Percentiles rank a stretch among this genome's conserved stretches.
Conservation (phyloP, 2,888 invertebrate genomes). For the Trichacis sp. region DNA sequence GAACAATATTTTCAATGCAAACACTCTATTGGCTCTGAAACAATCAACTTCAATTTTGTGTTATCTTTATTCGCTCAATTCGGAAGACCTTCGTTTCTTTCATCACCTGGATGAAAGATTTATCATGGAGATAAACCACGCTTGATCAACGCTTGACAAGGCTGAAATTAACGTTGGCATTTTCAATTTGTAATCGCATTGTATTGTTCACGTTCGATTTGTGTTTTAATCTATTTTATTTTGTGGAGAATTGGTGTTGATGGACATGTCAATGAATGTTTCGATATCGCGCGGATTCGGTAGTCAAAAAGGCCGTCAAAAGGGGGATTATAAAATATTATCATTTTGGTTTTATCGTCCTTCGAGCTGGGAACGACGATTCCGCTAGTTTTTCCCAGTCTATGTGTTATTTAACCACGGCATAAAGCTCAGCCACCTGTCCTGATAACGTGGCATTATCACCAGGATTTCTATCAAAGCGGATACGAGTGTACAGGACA, state of each 20-base stretch:
- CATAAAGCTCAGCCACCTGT: too few species aligned
- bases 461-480: too few species aligned
- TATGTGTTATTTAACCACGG: background rate
- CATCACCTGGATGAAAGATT: background rate
- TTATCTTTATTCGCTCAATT: background rate
- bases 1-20: too few species aligned
- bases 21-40: too few species aligned
- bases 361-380: background rate
- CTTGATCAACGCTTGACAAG: background rate
- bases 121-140: background rate
- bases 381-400: too few species aligned
- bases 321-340: background rate
- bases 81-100: background rate
- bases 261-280: background rate
- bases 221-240: constrained; percentile 1
- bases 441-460: too few species aligned
- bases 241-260: background rate
- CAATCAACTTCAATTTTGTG: too few species aligned
- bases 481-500: background rate
- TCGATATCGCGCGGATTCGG: background rate
- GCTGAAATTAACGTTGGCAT: constrained; percentile 2
- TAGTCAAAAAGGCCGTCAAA: background rate
- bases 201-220: background rate
- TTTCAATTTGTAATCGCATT: background rate
- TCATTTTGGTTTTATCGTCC: background rate